These are phyloP conservation scores for Meiosimyza decipiens DNA, from an alignment of 2,888 invertebrate genomes.

Conservation along the genomic window DNA sequence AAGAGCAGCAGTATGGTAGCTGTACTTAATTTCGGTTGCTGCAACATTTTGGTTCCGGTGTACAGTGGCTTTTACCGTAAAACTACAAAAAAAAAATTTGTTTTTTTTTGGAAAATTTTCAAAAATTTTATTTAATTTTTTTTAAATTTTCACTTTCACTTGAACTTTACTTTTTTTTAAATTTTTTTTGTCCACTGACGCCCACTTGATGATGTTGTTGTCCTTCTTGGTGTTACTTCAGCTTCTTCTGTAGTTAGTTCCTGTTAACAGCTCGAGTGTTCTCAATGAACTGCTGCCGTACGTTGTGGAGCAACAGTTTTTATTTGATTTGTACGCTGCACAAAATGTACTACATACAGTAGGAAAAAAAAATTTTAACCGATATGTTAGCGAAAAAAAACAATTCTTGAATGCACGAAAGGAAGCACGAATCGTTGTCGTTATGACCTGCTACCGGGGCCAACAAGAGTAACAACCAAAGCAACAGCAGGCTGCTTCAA, in stretches of 20 bases:
- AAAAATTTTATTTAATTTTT: too few species aligned
- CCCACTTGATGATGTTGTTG: background rate
- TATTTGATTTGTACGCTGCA: conserved; percentile 52
- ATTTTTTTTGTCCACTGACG: background rate
- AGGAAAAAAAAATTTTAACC: conserved; percentile 8
- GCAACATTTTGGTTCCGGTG: conserved; percentile 17
- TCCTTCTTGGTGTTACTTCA: background rate
- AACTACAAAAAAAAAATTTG: background rate
- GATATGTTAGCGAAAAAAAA: conserved; percentile 35
- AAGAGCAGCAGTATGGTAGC: conserved; percentile 43
- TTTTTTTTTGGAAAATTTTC: conserved; percentile 14
- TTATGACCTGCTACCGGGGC: too few species aligned
- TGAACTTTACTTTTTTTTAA: background rate
- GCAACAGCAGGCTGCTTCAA: conserved; percentile 9
- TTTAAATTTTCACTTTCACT: conserved; percentile 13
- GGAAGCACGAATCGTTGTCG: background rate
- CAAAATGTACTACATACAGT: background rate
- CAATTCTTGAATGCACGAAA: conserved; percentile 23
- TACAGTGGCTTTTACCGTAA: background rate
- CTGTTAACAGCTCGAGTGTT: conserved; percentile 57
- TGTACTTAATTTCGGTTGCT: conserved; percentile 33
- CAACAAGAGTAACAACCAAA: conserved; percentile 14
- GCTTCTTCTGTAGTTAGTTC: conserved; percentile 16
- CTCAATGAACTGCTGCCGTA: conserved; percentile 62
- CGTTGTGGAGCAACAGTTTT: conserved; percentile 61